Evolutionary conservation across 2,797 vertebrate genomes (phyloP).

Genomic region (Selene dorsalis): DNA sequence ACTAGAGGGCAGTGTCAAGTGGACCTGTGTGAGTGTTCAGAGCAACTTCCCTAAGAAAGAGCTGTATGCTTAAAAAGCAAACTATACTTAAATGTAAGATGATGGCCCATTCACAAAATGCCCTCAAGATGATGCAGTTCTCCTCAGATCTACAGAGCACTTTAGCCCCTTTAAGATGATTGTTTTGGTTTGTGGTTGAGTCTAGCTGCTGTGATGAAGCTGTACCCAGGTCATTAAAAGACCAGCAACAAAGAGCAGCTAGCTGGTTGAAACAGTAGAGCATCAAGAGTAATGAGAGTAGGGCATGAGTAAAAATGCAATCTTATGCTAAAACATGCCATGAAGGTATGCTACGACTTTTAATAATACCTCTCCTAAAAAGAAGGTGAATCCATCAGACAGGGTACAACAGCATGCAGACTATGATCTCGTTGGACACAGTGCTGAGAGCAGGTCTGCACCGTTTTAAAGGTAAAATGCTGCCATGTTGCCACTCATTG

Average conservation of each 20-base stretch:
- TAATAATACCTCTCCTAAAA: background rate
- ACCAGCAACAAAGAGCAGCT: background rate
- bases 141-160: background rate
- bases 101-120: no score
- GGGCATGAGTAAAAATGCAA: background rate
- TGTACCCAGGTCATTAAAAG: no score
- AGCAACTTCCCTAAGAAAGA: no score
- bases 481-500: conserved; percentile 5
- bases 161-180: background rate
- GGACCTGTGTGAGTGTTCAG: no score
- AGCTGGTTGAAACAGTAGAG: background rate
- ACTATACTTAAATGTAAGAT: no score
- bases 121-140: background rate
- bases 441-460: background rate
- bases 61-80: no score
- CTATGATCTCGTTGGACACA: background rate
- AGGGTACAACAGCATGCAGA: background rate
- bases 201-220: background rate
- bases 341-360: background rate
- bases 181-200: background rate
- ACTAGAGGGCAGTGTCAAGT: no score
- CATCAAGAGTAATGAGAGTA: background rate
- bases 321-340: background rate
- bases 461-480: conserved; percentile 12
- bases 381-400: background rate